Percentiles rank a stretch among this genome's conserved stretches.
Evolutionary conservation across 2,888 invertebrate genomes (phyloP).

Genomic region (Trypoxylon attenuatum): DNA sequence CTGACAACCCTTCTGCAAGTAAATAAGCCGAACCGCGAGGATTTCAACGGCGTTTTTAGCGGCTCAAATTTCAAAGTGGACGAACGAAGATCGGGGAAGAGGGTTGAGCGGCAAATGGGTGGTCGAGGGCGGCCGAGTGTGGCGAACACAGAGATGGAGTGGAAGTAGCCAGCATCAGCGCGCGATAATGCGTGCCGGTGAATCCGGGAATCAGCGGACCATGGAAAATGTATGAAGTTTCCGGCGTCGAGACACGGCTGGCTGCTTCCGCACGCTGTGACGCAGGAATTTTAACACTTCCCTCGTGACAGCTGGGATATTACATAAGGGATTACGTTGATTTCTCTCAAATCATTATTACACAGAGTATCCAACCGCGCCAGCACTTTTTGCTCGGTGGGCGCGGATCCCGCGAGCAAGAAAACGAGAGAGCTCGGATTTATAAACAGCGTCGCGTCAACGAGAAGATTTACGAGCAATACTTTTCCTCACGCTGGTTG

Average conservation of each 20-base stretch:
- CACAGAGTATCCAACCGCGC: constrained; percentile 12
- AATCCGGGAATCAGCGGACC: constrained; percentile 59
- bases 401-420: neutral
- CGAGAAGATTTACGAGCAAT: neutral
- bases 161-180: constrained; percentile 60
- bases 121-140: constrained; percentile 9
- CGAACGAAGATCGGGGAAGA: constrained; percentile 19
- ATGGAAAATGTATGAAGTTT: constrained; percentile 70
- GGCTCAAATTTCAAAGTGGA: constrained; percentile 22
- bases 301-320: constrained; percentile 48
- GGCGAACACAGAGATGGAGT: constrained; percentile 54
- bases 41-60: no score
- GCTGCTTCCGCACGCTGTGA: constrained; percentile 42
- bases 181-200: constrained; percentile 59
- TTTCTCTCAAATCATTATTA: constrained; percentile 41
- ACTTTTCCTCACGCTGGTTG: no score
- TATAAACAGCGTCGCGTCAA: neutral
- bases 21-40: no score
- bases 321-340: constrained; percentile 49
- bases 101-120: neutral
- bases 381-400: constrained; percentile 15
- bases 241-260: constrained; percentile 54
- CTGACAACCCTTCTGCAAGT: no score
- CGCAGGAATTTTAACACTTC: constrained; percentile 56
- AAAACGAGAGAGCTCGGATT: neutral